Conservation (phyloP, 2,113 vertebrate genomes). For the Chroicocephalus ridibundus region DNA sequence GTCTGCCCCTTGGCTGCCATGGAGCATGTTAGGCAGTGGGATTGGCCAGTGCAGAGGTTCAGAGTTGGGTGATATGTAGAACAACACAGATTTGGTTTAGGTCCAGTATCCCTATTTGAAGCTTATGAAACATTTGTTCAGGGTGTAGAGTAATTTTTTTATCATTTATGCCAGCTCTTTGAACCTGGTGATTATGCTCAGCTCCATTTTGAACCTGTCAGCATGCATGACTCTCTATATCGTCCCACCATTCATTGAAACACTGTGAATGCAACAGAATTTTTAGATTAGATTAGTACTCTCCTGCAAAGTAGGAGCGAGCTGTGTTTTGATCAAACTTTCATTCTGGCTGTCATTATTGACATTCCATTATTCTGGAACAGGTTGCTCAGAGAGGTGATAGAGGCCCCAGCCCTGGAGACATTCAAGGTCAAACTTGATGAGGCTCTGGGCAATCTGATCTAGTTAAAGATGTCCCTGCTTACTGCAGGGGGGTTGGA, state of each 20-base stretch:
- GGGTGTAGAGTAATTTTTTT: neutral
- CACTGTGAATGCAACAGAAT: neutral
- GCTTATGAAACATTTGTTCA: neutral
- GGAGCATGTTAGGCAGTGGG: neutral
- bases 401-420: no score
- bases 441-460: no score
- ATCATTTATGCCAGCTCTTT: neutral
- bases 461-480: no score
- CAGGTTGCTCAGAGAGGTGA: no score
- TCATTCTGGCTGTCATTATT: neutral
- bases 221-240: neutral
- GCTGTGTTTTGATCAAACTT: neutral
- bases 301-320: neutral
- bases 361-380: no score
- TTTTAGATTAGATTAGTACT: neutral
- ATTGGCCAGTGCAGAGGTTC: neutral
- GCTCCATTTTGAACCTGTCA: neutral
- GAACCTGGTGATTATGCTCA: neutral
- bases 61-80: accelerated
- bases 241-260: neutral
- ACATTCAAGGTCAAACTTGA: no score
- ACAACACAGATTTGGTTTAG: neutral
- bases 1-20: accelerated
- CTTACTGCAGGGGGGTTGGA: no score
- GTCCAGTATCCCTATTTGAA: neutral